phyloP scores from a whole-genome alignment of 2,113 vertebrate genomes.

The Gnathonemus echidnorhynchus region DNA sequence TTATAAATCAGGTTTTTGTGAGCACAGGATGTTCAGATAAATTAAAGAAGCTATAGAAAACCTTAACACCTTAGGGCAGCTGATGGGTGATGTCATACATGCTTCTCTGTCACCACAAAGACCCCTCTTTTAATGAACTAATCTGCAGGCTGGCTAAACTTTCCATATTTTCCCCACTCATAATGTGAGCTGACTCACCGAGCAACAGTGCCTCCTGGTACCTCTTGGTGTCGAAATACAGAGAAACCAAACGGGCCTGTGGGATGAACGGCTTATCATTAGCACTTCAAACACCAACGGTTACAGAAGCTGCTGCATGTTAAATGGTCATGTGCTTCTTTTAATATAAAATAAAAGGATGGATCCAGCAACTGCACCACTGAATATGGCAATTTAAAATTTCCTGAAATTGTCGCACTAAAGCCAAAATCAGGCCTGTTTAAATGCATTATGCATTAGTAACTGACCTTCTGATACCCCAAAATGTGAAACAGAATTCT shows the following conservation, averaged over 20 bases:
- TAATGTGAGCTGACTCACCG: conserved; percentile 60
- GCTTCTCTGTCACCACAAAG: background rate
- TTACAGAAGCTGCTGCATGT: background rate
- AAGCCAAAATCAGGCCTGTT: background rate
- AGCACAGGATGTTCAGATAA: background rate
- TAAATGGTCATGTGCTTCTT: background rate
- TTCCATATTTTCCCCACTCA: background rate
- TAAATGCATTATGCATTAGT: background rate
- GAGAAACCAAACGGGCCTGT: conserved; percentile 88
- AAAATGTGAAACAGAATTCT: background rate
- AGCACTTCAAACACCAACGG: background rate
- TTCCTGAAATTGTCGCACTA: background rate
- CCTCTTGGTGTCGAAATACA: conserved; percentile 97
- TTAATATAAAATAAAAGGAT: background rate
- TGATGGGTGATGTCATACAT: background rate
- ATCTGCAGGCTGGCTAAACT: background rate
- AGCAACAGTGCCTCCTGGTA: conserved; percentile 93
- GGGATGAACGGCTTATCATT: conserved; percentile 17
- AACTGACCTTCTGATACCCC: background rate
- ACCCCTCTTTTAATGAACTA: background rate
- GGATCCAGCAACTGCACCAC: background rate
- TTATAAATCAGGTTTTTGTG: background rate
- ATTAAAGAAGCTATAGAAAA: background rate
- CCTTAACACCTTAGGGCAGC: background rate
- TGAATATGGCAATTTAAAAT: background rate